These are phyloP conservation scores for Epinotia nisella DNA, from an alignment of 2,888 invertebrate species.

Conservation along the genomic window DNA sequence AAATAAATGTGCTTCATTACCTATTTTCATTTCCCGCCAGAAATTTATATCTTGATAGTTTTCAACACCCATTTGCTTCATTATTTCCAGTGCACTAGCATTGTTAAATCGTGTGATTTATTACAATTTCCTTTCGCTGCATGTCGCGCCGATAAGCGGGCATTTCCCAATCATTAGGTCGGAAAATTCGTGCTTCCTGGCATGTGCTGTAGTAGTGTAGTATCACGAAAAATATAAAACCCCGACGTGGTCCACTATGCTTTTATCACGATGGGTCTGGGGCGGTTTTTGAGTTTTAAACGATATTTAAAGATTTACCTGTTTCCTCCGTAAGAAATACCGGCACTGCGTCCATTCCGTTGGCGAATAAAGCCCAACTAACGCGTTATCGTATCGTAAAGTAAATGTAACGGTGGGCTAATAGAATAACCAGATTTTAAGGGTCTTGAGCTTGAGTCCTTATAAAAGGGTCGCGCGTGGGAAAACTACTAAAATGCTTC, in stretches of 20 bases:
- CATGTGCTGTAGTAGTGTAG: constrained; percentile 3
- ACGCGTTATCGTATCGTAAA: no score
- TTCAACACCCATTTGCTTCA: background rate
- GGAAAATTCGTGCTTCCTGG: constrained; percentile 33
- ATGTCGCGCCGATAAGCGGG: constrained; percentile 31
- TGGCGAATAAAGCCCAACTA: no score
- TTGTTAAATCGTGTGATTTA: constrained; percentile 34
- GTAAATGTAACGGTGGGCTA: no score
- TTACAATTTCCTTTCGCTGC: constrained; percentile 32
- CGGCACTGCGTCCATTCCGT: no score
- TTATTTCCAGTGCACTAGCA: constrained; percentile 17
- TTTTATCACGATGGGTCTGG: constrained; percentile 6
- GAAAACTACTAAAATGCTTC: no score
- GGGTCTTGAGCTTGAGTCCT: no score
- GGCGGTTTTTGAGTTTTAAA: background rate
- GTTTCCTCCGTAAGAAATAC: no score
- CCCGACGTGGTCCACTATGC: constrained; percentile 1
- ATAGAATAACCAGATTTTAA: no score
- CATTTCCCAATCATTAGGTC: constrained; percentile 31
- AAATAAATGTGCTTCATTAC: background rate
- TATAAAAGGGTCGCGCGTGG: no score
- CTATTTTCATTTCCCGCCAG: background rate
- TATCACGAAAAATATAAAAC: constrained; percentile 16
- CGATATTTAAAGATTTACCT: background rate
- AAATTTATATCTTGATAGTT: background rate